Evolutionary conservation across 2,113 vertebrate genomes (phyloP).

Genomic region (Conger conger): DNA sequence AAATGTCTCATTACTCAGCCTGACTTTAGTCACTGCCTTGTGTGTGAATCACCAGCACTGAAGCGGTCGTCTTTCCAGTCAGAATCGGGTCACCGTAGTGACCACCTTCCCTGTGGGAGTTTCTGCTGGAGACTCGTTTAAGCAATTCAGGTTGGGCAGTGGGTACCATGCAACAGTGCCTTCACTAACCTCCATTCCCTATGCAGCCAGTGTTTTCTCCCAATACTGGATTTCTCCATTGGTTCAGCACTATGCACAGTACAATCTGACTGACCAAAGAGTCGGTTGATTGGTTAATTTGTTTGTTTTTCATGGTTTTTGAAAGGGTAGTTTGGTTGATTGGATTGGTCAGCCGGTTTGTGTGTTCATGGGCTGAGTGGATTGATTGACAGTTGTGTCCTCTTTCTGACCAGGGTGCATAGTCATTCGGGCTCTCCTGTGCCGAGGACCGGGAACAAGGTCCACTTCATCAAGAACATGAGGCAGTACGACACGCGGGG

Average conservation of each 20-base stretch:
- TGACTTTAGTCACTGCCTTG: background rate
- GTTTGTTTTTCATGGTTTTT: background rate
- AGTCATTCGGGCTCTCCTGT: slow-evolving; percentile 85
- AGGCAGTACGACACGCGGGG: slow-evolving; percentile 93
- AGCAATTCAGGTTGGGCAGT: background rate
- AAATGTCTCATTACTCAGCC: too few species aligned
- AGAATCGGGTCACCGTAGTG: background rate
- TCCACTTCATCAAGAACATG: slow-evolving; percentile 98
- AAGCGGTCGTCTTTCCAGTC: background rate
- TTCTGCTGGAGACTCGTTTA: background rate
- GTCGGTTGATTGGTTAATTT: background rate
- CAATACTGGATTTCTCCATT: background rate
- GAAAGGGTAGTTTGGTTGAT: background rate
- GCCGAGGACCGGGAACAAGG: slow-evolving; percentile 85
- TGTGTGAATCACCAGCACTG: background rate
- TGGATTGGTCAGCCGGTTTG: background rate
- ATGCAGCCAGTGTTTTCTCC: background rate
- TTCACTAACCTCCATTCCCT: background rate
- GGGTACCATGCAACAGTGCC: background rate
- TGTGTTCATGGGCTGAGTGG: background rate
- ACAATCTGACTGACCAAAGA: background rate
- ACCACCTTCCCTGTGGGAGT: background rate
- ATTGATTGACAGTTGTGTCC: background rate
- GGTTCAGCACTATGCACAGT: background rate
- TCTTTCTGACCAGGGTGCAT: slow-evolving; percentile 62